Conservation (phyloP, 2,113 vertebrate genomes). For the Butorides virescens region DNA sequence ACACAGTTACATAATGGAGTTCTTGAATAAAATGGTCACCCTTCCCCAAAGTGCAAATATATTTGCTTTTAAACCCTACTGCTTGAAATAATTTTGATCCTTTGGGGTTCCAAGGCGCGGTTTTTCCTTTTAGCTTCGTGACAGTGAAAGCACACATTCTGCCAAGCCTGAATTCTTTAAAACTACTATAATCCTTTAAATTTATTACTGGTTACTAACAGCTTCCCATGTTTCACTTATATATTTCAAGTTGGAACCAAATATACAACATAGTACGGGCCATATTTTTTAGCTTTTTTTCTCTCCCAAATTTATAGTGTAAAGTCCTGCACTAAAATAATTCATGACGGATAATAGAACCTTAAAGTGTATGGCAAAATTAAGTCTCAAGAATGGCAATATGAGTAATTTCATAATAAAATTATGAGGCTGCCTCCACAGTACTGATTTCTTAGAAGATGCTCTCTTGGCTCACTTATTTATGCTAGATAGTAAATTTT, state of each 20-base stretch:
- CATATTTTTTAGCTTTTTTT: background rate
- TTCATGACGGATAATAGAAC: constrained; percentile 17
- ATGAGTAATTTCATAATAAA: constrained; percentile 35
- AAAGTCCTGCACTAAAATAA: background rate
- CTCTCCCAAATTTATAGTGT: background rate
- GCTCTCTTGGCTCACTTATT: background rate
- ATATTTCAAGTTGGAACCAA: constrained; percentile 13
- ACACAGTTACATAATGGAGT: background rate
- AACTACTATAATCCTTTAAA: background rate
- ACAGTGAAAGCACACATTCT: background rate
- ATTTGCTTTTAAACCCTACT: background rate
- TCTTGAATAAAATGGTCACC: background rate
- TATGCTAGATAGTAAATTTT: constrained; percentile 6
- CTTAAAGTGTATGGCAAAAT: background rate
- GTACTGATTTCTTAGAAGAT: background rate
- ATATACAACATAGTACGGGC: background rate
- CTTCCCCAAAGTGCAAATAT: background rate
- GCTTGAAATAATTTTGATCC: background rate
- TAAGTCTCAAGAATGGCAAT: constrained; percentile 16
- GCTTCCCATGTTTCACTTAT: background rate
- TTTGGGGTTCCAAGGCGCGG: background rate
- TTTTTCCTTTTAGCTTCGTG: background rate
- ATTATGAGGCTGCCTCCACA: background rate
- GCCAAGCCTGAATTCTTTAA: background rate
- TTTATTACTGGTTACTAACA: constrained; percentile 4